Evolutionary conservation across 2,888 invertebrate species (phyloP).

Genomic region (Calameuta filiformis): DNA sequence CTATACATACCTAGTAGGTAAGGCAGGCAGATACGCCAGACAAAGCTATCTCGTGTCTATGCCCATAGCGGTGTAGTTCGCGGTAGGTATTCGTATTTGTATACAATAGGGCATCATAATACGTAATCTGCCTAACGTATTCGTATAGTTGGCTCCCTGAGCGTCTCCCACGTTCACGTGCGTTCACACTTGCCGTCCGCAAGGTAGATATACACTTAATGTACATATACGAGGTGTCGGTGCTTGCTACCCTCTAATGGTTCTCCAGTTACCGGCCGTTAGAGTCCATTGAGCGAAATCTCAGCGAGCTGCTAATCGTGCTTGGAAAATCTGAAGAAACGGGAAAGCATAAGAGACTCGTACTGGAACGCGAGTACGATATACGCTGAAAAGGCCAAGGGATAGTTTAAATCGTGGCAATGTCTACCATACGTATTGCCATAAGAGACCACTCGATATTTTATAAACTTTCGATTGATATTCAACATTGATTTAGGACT

Average conservation of each 20-base stretch:
- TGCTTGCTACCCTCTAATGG: not conserved
- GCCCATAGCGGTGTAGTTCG: constrained; percentile 33
- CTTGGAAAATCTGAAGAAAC: not conserved
- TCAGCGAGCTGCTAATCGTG: not conserved
- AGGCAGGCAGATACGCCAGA: constrained; percentile 23
- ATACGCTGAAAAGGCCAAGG: not conserved
- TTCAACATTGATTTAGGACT: not conserved
- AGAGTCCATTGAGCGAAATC: not conserved
- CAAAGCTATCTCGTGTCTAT: constrained; percentile 45
- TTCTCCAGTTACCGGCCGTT: not conserved
- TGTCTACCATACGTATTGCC: not conserved
- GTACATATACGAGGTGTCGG: not conserved
- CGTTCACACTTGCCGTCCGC: constrained; percentile 25
- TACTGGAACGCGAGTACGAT: not conserved
- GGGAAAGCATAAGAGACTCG: not conserved
- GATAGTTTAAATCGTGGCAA: not conserved
- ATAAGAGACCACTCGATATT: not conserved
- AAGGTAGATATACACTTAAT: too few species aligned
- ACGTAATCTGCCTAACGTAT: constrained; percentile 59
- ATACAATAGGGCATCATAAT: constrained; percentile 64
- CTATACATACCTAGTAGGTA: not conserved
- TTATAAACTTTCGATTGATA: not conserved
- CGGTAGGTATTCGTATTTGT: constrained; percentile 52
- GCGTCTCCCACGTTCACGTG: constrained; percentile 53
- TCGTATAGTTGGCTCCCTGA: constrained; percentile 47